These are phyloP conservation scores for Hydropsyche tenuis DNA, from an alignment of 1,140 invertebrate species.

Conservation along the genomic window DNA sequence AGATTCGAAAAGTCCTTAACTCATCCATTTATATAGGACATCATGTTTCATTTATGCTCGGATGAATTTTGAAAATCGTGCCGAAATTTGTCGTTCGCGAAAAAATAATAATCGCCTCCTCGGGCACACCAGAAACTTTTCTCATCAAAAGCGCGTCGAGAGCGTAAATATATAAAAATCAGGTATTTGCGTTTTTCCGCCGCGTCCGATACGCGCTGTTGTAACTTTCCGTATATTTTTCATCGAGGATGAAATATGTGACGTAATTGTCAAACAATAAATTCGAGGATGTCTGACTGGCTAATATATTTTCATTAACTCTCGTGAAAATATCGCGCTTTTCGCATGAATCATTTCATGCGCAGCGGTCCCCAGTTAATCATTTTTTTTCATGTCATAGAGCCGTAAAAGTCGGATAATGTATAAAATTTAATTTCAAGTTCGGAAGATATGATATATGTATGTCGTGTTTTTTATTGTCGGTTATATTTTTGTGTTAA, in stretches of 20 bases:
- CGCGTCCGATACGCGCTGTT: background rate
- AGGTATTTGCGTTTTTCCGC: slow-evolving; percentile 3
- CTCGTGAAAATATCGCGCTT: too few species aligned
- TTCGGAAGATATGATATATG: too few species aligned
- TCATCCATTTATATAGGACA: too few species aligned
- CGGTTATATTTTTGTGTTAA: too few species aligned
- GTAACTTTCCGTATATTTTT: background rate
- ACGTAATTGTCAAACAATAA: slow-evolving; percentile 19
- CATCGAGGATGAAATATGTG: slow-evolving; percentile 9
- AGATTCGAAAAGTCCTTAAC: background rate
- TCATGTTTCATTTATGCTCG: too few species aligned
- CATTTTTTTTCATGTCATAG: too few species aligned
- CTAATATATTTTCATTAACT: slow-evolving; percentile 13
- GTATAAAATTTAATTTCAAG: too few species aligned
- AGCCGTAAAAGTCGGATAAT: too few species aligned
- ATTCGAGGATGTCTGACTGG: background rate
- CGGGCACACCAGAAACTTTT: slow-evolving; percentile 12
- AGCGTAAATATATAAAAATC: background rate
- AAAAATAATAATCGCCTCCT: slow-evolving; percentile 15
- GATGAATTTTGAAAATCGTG: too few species aligned
- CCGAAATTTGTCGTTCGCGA: background rate
- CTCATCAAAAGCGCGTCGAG: slow-evolving; percentile 6
- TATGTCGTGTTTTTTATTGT: too few species aligned
- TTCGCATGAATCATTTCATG: too few species aligned
- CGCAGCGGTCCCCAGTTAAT: too few species aligned